phyloP scores from a whole-genome alignment of 2,888 invertebrate species.

The Drosophila parthenogenetica region DNA sequence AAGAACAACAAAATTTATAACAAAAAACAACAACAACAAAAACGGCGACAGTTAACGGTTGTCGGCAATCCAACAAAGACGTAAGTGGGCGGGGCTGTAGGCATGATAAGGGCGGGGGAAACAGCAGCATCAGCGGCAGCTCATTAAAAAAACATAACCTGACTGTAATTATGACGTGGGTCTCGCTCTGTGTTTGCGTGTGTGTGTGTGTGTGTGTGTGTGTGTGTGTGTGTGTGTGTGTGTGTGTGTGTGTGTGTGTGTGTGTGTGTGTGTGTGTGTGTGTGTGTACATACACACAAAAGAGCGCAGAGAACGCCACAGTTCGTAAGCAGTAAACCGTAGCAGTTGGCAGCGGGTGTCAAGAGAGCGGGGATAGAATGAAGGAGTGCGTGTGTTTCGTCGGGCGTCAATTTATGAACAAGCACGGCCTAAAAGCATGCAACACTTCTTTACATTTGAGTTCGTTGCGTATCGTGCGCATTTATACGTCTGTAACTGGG shows the following conservation, averaged over 20 bases:
- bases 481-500: conserved; percentile 15
- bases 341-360: background rate
- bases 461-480: conserved; percentile 9
- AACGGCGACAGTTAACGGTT: conserved; percentile 18
- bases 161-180: conserved; percentile 63
- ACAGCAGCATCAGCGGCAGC: conserved; percentile 38
- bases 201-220: conserved; percentile 19
- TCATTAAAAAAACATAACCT: conserved; percentile 74
- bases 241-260: conserved; percentile 26
- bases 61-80: background rate
- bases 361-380: background rate
- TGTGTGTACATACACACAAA: background rate
- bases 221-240: conserved; percentile 9
- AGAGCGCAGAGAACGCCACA: conserved; percentile 22
- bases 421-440: conserved; percentile 68
- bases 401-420: conserved; percentile 65
- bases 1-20: background rate
- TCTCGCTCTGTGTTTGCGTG: conserved; percentile 22
- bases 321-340: conserved; percentile 36
- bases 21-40: conserved; percentile 1
- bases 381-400: conserved; percentile 4
- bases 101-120: background rate
- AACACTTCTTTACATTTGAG: conserved; percentile 62
- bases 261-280: conserved; percentile 26
- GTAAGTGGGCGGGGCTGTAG: background rate